Evolutionary conservation across 1,140 invertebrate genomes (phyloP), one percentile per base, ranked within the genome.

Genomic region (Paraescarpia echinospica): DNA sequence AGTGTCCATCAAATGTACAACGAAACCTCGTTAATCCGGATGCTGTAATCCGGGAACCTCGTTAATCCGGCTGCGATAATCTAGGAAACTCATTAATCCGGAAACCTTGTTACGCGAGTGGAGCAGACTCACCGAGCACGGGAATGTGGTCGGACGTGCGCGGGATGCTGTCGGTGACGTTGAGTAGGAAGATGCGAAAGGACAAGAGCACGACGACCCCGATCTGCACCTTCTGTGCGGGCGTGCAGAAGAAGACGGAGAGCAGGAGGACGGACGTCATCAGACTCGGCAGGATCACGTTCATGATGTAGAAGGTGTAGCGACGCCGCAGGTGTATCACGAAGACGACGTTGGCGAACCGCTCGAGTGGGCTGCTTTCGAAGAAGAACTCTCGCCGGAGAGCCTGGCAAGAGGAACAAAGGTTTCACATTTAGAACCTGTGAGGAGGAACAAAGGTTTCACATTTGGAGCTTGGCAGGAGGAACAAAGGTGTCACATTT

Each of bases 231-330:
- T 93, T 93, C 89, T 93, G 93, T 31, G 91, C 91, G 12, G 93
- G 93, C 33, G 91, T 93, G 48, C 93, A 93, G 91, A 92, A 93
- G 91, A 93, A 93, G 8, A 93, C 88, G 14, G 93, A 93, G 77
- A 93, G 91, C 12, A 93, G 91, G 34, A 93, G 35, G 33, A 91
- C 77, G 18, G 93, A 93, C 14, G 93, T 93, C 91, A 93, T 89
- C n/a, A 93, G 35, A 33, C 91, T 88, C 34, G 93, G 93, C 35
- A 93, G 91, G 33, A 93, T 93, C 33, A 93, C 93, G 88, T 93
- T 93, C 91, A 93, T 92, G 91, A 93, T 92, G 88, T 93, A 93
- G 91, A 93, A 93, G 4, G 93, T 93, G 77, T 93, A 91, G 12
- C 91, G 90, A 1, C 93, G 91, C 14, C 91, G 33, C 48, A 93